phyloP scores from a whole-genome alignment of 2,888 invertebrate species.

The Drosophila demipolita region DNA sequence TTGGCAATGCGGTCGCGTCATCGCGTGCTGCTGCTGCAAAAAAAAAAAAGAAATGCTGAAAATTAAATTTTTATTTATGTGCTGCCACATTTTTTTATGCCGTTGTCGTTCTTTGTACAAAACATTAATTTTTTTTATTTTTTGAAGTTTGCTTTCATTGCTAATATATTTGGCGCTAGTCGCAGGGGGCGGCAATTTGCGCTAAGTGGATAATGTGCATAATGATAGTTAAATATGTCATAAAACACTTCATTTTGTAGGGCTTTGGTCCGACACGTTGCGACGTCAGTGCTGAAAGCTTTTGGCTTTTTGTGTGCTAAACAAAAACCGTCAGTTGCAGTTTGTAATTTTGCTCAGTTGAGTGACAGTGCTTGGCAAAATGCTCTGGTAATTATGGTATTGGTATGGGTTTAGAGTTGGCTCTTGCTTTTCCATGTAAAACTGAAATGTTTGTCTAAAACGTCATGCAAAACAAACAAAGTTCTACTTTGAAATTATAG shows the following conservation, averaged over 20 bases:
- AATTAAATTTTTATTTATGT: constrained; percentile 80
- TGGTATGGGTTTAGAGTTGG: constrained; percentile 20
- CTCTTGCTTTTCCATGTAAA: constrained; percentile 34
- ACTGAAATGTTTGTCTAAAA: constrained; percentile 23
- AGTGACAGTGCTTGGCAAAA: constrained; percentile 62
- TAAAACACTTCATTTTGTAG: constrained; percentile 75
- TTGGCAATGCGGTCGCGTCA: constrained; percentile 63
- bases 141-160: constrained; percentile 43
- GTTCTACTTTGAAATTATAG: not conserved
- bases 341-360: constrained; percentile 54
- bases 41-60: constrained; percentile 41
- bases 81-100: constrained; percentile 73
- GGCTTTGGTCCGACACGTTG: constrained; percentile 20
- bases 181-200: constrained; percentile 78
- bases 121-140: constrained; percentile 38
- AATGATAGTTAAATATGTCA: constrained; percentile 81
- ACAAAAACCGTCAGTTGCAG: constrained; percentile 64
- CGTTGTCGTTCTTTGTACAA: constrained; percentile 56
- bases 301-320: constrained; percentile 42
- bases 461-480: constrained; percentile 39
- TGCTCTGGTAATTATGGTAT: constrained; percentile 56
- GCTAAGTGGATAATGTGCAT: constrained; percentile 80
- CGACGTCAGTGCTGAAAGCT: constrained; percentile 22
- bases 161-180: constrained; percentile 69
- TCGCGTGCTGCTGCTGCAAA: constrained; percentile 60